These are phyloP conservation scores for Ornithoptera alexandrae DNA, from an alignment of 2,888 invertebrate species.

Conservation along the genomic window DNA sequence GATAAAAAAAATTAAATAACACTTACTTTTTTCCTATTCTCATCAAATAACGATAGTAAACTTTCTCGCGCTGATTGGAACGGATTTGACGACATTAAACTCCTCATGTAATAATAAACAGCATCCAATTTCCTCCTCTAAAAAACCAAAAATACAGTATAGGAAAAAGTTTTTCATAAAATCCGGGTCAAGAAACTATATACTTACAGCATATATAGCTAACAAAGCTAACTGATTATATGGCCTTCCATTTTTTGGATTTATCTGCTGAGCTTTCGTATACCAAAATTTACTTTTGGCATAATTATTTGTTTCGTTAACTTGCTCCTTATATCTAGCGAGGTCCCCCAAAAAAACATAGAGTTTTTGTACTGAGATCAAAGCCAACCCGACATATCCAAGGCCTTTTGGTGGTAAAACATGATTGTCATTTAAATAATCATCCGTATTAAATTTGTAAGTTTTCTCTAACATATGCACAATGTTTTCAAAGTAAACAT, in stretches of 20 bases:
- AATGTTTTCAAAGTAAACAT: conserved; percentile 87
- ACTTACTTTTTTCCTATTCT: conserved; percentile 92
- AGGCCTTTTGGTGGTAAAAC: conserved; percentile 81
- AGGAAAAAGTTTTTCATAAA: not conserved
- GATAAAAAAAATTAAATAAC: not conserved
- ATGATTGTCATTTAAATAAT: conserved; percentile 81
- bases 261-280: conserved; percentile 94
- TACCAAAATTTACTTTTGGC: conserved; percentile 89
- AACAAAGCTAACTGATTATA: conserved; percentile 97
- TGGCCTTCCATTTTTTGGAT: conserved; percentile 96
- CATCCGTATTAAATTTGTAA: conserved; percentile 85
- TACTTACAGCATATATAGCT: conserved; percentile 88
- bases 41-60: conserved; percentile 92
- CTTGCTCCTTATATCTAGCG: conserved; percentile 93
- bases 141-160: conserved; percentile 46
- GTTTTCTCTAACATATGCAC: conserved; percentile 86
- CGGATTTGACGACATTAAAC: conserved; percentile 95
- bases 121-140: conserved; percentile 96
- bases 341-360: conserved; percentile 95
- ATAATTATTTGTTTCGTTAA: conserved; percentile 89
- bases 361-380: conserved; percentile 92
- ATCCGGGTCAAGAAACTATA: not conserved
- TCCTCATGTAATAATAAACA: conserved; percentile 98
- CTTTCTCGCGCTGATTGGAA: conserved; percentile 95
- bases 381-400: conserved; percentile 85